Evolutionary conservation across 2,888 invertebrate genomes (phyloP).

Genomic region (Tetropium fuscum): DNA sequence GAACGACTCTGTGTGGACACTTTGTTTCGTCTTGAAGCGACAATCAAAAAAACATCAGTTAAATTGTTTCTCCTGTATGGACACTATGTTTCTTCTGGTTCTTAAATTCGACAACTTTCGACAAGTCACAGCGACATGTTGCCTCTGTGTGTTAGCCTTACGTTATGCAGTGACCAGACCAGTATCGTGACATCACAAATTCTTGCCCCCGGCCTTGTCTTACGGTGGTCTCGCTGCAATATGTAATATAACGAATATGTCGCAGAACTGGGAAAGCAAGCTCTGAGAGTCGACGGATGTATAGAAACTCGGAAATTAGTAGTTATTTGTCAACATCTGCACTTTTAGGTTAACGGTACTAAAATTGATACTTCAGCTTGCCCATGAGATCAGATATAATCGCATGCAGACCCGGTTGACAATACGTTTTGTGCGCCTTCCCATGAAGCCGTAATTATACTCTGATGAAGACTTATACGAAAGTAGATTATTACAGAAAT

Average conservation of each 20-base stretch:
- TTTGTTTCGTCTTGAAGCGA: too few relatives aligned
- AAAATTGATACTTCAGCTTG: constrained; percentile 31
- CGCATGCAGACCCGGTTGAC: constrained; percentile 37
- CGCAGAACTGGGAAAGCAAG: neutral
- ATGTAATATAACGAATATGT: neutral
- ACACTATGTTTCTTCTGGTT: too few relatives aligned
- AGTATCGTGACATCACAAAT: too few relatives aligned
- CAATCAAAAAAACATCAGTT: too few relatives aligned
- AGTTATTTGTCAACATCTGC: constrained; percentile 1
- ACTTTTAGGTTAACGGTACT: constrained; percentile 34
- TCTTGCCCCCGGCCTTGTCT: too few relatives aligned
- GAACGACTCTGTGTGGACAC: too few relatives aligned
- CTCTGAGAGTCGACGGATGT: constrained; percentile 2
- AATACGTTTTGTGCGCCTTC: constrained; percentile 42
- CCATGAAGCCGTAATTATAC: constrained; percentile 44
- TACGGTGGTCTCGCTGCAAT: too few relatives aligned
- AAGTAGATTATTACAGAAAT: constrained; percentile 39
- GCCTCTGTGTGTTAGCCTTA: too few relatives aligned
- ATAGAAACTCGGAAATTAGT: constrained; percentile 12
- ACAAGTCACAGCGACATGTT: too few relatives aligned
- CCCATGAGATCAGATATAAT: constrained; percentile 37
- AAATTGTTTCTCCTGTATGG: too few relatives aligned
- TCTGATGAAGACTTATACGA: constrained; percentile 34
- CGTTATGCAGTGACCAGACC: too few relatives aligned
- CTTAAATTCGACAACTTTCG: too few relatives aligned